phyloP scores from a whole-genome alignment of 2,113 vertebrate genomes.

The Phylloscopus whistleri region DNA sequence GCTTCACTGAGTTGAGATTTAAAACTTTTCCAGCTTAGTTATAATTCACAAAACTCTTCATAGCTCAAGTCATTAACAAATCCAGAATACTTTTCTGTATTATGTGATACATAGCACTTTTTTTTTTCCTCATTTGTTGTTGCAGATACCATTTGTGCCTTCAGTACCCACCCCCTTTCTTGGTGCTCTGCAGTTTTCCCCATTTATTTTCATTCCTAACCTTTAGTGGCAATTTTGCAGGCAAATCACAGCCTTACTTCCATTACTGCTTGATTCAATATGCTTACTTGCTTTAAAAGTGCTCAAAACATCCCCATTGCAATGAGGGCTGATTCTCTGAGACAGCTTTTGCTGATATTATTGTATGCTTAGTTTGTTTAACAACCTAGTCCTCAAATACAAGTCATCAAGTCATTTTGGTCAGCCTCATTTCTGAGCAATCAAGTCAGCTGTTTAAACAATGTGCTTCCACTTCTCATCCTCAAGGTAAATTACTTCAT shows the following conservation, averaged over 20 bases:
- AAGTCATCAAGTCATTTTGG: background rate
- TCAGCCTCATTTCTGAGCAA: slow-evolving; percentile 14
- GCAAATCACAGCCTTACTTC: background rate
- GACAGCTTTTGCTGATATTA: background rate
- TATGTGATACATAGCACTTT: background rate
- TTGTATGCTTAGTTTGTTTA: background rate
- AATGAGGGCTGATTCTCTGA: background rate
- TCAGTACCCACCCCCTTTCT: background rate
- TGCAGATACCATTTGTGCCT: background rate
- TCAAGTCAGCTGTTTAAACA: slow-evolving; percentile 22
- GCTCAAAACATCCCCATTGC: background rate
- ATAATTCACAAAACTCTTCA: background rate
- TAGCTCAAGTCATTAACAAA: background rate
- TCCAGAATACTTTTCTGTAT: background rate
- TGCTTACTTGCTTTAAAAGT: background rate
- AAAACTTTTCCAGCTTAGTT: background rate
- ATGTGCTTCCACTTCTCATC: slow-evolving; percentile 8
- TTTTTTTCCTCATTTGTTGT: background rate
- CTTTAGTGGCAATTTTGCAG: background rate
- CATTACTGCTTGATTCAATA: background rate
- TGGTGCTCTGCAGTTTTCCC: background rate
- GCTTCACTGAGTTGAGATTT: background rate
- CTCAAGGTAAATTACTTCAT: slow-evolving; percentile 22
- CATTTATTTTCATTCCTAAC: background rate
- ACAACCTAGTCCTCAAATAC: background rate